Evolutionary conservation across 2,888 invertebrate genomes (phyloP), one percentile per base, ranked within the genome.

Genomic region (Pammene fasciana): DNA sequence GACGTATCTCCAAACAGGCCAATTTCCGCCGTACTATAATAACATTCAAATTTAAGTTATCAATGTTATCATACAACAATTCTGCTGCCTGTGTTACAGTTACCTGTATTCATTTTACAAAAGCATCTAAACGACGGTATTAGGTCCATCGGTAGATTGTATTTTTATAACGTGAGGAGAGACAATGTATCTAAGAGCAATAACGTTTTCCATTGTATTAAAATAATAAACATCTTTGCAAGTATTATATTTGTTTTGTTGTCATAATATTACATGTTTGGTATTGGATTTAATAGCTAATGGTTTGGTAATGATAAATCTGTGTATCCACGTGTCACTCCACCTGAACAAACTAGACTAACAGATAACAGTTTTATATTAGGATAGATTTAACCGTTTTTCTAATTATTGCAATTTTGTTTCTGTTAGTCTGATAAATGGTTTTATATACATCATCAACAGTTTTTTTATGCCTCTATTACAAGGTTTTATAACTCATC

Each of bases 191-290:
- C 9, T 9, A 5, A 38, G 38, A 9, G 41, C 41, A 50, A 26
- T 26, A 26, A 48, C n/a, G 38, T 18, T 56, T 62, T 50, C n/a
- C 56, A 26, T 56, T 62, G 54, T 48, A 52, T 50, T 43, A 52
- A 67, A 50, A 68, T 18, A 71, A 60, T 68, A 46, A 57, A 59
- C 52, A 60, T 48, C 18, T 46, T 62, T 8, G 18, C 62, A 52
- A 62, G 41, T 13, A 46, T 52, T 62, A 61, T 61, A 62, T 62
- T 62, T 41, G 62, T 62, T 62, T 62, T 52, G 38, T 52, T 62
- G 62, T 62, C 50, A 41, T 41, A 52, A 13, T 16, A 38, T 62
- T 62, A 62, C 50, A 62, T 18, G 50, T 52, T 62, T 62, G 50
- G 50, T 62, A 62, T 62, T 41, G 18, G 38, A 18, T 41, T 41